These are phyloP conservation scores for Conistra vaccinii DNA, from an alignment of 2,888 invertebrate genomes.

Conservation along the genomic window DNA sequence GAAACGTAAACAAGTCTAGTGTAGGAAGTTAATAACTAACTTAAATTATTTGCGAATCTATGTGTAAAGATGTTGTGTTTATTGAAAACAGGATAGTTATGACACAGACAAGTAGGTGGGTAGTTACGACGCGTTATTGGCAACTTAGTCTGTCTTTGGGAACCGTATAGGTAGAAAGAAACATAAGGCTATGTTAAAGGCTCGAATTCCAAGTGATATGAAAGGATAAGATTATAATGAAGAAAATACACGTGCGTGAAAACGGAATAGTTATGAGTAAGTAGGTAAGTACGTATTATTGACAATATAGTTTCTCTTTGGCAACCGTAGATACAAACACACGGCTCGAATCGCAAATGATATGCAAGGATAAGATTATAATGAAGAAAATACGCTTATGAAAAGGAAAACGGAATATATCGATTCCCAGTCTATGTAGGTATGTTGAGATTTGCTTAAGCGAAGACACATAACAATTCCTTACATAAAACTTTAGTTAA, in stretches of 20 bases:
- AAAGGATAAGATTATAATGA: neutral
- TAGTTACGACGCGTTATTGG: neutral
- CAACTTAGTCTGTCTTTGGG: neutral
- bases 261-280: neutral
- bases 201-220: neutral
- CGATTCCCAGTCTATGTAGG: neutral
- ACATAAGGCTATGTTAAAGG: too few species aligned
- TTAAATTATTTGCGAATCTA: constrained; percentile 19
- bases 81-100: neutral
- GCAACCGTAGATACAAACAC: neutral
- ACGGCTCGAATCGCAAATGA: neutral
- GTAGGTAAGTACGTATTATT: neutral
- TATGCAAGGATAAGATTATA: neutral
- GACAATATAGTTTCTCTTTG: neutral
- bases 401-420: neutral
- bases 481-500: neutral
- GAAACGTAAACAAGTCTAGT: constrained; percentile 61
- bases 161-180: neutral
- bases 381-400: neutral
- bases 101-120: neutral
- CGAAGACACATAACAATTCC: neutral
- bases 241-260: neutral
- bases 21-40: constrained; percentile 46
- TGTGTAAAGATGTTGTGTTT: constrained; percentile 8
- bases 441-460: neutral